These are phyloP conservation scores for Cavia aperea DNA, from an alignment of 2,113 vertebrate genomes.

Conservation along the genomic window DNA sequence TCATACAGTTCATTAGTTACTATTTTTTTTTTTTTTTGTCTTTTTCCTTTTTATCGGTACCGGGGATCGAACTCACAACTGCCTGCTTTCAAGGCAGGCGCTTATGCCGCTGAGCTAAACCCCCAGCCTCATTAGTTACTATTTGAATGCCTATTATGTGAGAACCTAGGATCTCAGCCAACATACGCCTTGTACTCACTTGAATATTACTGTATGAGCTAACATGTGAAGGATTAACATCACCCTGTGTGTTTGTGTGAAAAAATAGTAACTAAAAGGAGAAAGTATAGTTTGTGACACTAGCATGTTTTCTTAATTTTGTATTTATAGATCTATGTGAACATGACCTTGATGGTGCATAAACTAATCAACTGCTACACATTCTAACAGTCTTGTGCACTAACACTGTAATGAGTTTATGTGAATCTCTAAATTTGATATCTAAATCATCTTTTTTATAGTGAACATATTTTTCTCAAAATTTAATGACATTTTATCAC, in stretches of 20 bases:
- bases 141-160: neutral
- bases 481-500: constrained; percentile 23
- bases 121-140: neutral
- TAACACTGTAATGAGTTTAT: neutral
- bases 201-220: neutral
- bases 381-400: neutral
- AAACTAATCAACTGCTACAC: neutral
- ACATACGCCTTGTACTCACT: neutral
- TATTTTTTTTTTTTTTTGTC: neutral
- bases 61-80: too few relatives aligned
- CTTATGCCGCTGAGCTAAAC: too few relatives aligned
- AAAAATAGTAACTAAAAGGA: neutral
- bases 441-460: neutral
- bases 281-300: neutral
- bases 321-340: constrained; percentile 1
- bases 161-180: neutral
- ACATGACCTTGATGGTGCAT: neutral
- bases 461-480: constrained; percentile 8
- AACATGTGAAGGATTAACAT: neutral
- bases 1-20: neutral
- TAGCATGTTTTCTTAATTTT: neutral
- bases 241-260: neutral
- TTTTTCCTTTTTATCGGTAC: too few relatives aligned
- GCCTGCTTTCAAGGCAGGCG: too few relatives aligned
- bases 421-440: neutral